These are phyloP conservation scores for Gymnoscopelus braueri DNA, from an alignment of 2,797 vertebrate species.

Conservation along the genomic window DNA sequence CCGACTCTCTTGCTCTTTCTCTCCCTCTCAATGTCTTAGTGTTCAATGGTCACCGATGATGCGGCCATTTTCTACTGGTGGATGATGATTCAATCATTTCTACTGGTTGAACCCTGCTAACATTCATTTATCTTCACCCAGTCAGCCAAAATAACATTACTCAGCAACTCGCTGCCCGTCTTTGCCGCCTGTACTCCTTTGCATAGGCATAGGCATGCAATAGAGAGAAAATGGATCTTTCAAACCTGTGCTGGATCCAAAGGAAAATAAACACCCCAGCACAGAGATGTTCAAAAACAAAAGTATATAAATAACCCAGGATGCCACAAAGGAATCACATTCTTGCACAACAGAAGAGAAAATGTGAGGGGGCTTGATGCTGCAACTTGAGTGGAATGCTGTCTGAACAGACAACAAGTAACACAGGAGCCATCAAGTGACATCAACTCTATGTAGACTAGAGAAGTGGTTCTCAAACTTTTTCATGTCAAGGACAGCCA, in stretches of 20 bases:
- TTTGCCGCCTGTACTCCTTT: conserved; percentile 28
- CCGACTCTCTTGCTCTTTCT: too few relatives aligned
- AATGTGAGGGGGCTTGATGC: background rate
- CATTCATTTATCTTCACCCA: conserved; percentile 4
- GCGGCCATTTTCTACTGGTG: conserved; percentile 38
- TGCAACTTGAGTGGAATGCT: conserved; percentile 25
- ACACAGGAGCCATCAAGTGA: conserved; percentile 25
- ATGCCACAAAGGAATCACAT: conserved; percentile 5
- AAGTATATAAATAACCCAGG: background rate
- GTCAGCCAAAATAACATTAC: conserved; percentile 24
- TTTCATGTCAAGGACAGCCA: too few relatives aligned
- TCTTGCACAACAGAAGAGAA: background rate
- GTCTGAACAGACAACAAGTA: conserved; percentile 17
- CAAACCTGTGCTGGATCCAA: conserved; percentile 36
- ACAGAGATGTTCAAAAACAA: conserved; percentile 12
- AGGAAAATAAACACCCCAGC: conserved; percentile 23
- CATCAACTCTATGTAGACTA: conserved; percentile 34
- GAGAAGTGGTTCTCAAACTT: too few relatives aligned
- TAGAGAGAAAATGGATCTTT: conserved; percentile 31
- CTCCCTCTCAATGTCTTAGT: conserved; percentile 15
- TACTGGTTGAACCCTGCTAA: conserved; percentile 25
- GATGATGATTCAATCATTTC: conserved; percentile 51
- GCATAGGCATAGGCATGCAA: conserved; percentile 34
- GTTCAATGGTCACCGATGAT: conserved; percentile 44
- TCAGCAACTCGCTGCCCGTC: conserved; percentile 21